Evolutionary conservation across 2,113 vertebrate genomes (phyloP), one percentile per base, ranked within the genome.

Genomic region (Ammodytes marinus): DNA sequence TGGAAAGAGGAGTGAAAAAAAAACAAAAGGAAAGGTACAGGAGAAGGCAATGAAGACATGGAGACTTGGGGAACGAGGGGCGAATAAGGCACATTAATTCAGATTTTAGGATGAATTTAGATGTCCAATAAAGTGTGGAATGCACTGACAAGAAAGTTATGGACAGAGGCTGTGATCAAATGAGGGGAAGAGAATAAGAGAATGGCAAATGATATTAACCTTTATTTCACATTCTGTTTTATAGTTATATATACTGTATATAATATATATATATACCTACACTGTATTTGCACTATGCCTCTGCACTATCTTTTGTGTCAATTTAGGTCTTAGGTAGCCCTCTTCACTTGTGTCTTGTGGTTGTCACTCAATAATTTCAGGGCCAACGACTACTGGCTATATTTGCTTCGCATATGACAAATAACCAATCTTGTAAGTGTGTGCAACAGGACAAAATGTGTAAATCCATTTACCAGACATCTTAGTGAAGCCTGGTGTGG

Each of bases 141-240:
- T 75, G 68, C 40, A 64, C 42, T 86, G 79, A 84, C 58, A 73
- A 79, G 75, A 43, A 55, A 37, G 35, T 73, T 63, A 72, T 82
- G 65, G 69, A 82, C 43, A 64, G 60, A 60, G 50, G 27, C 58
- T 35, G 45, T 40, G 63, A 61, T 77, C 40, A 83, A 78, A 88
- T 78, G 65, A 77, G 59, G 52, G 58, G 59, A 80, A 84, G 9
- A 17, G 64, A 74, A 67, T 65, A 64, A 73, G 55, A 46, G 65
- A 63, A 59, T 66, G 45, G 72, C 47, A 61, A 54, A 69, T 72
- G 59, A 27, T 27, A 27, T 27, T 27, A 27, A 27, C 27, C 27
- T 27, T 27, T 27, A 27, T 27, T 27, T 27, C 27, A 27, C 27
- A 27, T 27, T 27, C 27, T 27, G 27, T 27, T 27, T 27, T 27